Evolutionary conservation across 2,797 vertebrate species (phyloP), one percentile per base, ranked within the genome.

Genomic region (Poecilia picta): DNA sequence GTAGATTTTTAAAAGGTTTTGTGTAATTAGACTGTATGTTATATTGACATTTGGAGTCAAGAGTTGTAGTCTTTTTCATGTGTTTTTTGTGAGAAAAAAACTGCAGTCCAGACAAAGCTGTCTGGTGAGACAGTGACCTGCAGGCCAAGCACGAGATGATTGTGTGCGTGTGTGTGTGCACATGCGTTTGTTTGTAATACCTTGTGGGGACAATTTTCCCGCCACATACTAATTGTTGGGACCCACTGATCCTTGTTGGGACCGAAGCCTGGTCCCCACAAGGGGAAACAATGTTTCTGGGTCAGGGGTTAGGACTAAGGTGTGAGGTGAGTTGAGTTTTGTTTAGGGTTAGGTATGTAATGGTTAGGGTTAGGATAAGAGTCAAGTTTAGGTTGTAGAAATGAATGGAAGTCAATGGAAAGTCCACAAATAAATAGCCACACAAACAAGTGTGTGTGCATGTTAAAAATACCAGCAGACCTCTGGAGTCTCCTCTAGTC

Each of bases 381-480:
- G 55, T 57, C 12, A 57, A 10, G 25, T 25, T 57, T 11, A 57
- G 55, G 11, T 4, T 57, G 8, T 57, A 57, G n/a, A 57, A 57
- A 57, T 28, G 12, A 57, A 28, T 57, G 55, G 55, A 28, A n/a
- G 55, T 57, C 55, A 57, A 28, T 5, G 4, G 3, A 57, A 57
- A 28, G n/a, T 57, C 55, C 55, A 11, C 25, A n/a, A 1, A 57
- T 5, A 57, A n/a, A 28, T 13, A 15, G 55, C 49, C 20, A 23
- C 49, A 23, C 49, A 51, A 23, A 51, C 20, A 8, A 12, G 15
- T 18, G 18, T 51, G 51, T 53, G 49, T 53, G 43, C 10, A 11
- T 89, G 72, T 89, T 88, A 78, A 87, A 89, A 91, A 93, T 90
- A 88, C 90, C 92, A 92, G 85, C 85, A 92, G 90, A 92, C 85